Evolutionary conservation across 2,888 invertebrate species (phyloP).

Genomic region (Calliphora vomitoria): DNA sequence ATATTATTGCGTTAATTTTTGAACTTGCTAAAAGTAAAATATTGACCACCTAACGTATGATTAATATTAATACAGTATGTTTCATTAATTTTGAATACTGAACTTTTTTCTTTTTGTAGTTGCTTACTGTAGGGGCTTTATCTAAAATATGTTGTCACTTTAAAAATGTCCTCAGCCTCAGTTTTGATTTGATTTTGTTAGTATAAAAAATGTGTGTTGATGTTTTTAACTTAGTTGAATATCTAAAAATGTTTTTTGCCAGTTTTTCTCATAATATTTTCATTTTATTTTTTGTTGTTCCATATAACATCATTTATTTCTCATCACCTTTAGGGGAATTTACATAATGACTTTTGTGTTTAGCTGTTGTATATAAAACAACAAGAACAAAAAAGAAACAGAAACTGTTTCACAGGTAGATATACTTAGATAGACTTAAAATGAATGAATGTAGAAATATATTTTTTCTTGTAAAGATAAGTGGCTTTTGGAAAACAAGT

Average conservation of each 20-base stretch:
- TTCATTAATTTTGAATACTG: too few relatives aligned
- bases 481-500: background rate
- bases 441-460: background rate
- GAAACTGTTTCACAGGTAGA: background rate
- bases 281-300: conserved; percentile 7
- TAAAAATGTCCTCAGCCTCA: conserved; percentile 7
- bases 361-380: conserved; percentile 27
- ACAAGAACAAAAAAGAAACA: background rate
- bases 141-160: background rate
- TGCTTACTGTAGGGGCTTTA: background rate
- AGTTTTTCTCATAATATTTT: background rate
- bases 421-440: background rate
- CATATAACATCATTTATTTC: conserved; percentile 67
- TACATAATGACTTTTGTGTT: conserved; percentile 72
- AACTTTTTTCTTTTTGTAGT: background rate
- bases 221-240: background rate
- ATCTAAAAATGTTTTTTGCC: background rate
- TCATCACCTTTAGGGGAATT: conserved; percentile 71
- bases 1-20: too few relatives aligned
- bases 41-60: too few relatives aligned
- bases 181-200: conserved; percentile 5
- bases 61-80: too few relatives aligned
- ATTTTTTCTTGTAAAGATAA: background rate
- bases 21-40: too few relatives aligned
- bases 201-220: background rate